phyloP scores from a whole-genome alignment of 2,888 invertebrate genomes.

The Philereme vetulata region DNA sequence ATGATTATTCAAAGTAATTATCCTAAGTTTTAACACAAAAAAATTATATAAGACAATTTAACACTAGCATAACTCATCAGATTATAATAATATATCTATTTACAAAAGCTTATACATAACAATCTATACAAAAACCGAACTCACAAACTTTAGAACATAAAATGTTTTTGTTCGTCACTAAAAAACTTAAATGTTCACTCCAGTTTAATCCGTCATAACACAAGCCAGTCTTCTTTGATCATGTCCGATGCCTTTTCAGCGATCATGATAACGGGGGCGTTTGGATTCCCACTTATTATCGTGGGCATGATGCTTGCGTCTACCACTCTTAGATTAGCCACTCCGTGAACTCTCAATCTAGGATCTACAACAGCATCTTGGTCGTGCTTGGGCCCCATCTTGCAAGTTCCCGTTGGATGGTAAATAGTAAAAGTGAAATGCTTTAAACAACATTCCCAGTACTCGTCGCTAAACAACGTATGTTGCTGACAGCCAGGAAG shows the following conservation, averaged over 20 bases:
- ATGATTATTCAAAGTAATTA: slow-evolving; percentile 11
- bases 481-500: slow-evolving; percentile 92
- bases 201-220: slow-evolving; percentile 71
- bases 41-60: slow-evolving; percentile 25
- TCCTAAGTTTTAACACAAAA: slow-evolving; percentile 8
- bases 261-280: slow-evolving; percentile 95
- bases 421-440: slow-evolving; percentile 93
- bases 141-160: slow-evolving; percentile 27
- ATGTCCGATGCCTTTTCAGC: slow-evolving; percentile 95
- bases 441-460: slow-evolving; percentile 93
- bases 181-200: slow-evolving; percentile 36
- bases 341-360: slow-evolving; percentile 89
- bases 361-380: slow-evolving; percentile 91
- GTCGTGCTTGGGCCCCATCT: slow-evolving; percentile 92
- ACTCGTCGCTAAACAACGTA: slow-evolving; percentile 89
- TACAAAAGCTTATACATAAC: slow-evolving; percentile 39
- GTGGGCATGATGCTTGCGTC: slow-evolving; percentile 95
- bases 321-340: slow-evolving; percentile 89
- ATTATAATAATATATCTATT: slow-evolving; percentile 26
- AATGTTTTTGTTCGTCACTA: slow-evolving; percentile 31
- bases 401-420: slow-evolving; percentile 93
- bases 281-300: slow-evolving; percentile 95
- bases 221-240: slow-evolving; percentile 93
- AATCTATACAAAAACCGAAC: slow-evolving; percentile 15
- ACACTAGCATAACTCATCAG: slow-evolving; percentile 10